These are phyloP conservation scores for Gallinago media DNA, from an alignment of 2,113 vertebrate species.

Conservation along the genomic window DNA sequence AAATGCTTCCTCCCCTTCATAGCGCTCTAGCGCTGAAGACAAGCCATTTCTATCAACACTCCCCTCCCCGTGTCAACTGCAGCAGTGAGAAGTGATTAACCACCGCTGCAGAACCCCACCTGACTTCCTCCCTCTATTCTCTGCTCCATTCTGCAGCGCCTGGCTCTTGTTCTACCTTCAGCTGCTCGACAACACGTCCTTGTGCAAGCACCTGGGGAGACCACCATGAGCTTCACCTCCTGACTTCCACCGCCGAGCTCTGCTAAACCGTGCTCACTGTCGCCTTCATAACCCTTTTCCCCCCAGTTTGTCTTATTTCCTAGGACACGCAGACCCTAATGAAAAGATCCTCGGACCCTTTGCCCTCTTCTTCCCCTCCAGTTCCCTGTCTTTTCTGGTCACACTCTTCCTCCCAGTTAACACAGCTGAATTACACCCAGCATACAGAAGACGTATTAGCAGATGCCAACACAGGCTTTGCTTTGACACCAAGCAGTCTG, in stretches of 20 bases:
- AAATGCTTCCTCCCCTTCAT: neutral
- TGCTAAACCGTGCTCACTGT: neutral
- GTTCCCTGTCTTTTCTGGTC: neutral
- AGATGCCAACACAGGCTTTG: neutral
- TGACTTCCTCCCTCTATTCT: neutral
- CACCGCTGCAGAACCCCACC: neutral
- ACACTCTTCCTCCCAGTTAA: neutral
- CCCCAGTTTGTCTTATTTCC: neutral
- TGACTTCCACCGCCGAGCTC: neutral
- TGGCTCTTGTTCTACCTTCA: neutral
- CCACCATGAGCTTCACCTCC: neutral
- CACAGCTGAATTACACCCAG: neutral
- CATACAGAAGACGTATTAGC: neutral
- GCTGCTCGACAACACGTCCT: neutral
- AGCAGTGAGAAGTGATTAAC: neutral
- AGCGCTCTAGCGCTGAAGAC: neutral
- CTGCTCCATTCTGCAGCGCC: neutral
- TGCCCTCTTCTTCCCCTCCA: neutral
- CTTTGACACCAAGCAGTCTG: neutral
- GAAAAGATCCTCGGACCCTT: neutral
- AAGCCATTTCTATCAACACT: fast-evolving
- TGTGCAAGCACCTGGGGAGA: neutral
- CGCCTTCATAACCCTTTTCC: neutral
- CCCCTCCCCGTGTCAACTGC: neutral
- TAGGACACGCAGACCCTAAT: neutral